A percentile compares a stretch with the other conserved stretches of the same genome.
These are phyloP conservation scores for Lutjanus campechanus DNA, from an alignment of 2,797 vertebrate genomes.

Conservation along the genomic window DNA sequence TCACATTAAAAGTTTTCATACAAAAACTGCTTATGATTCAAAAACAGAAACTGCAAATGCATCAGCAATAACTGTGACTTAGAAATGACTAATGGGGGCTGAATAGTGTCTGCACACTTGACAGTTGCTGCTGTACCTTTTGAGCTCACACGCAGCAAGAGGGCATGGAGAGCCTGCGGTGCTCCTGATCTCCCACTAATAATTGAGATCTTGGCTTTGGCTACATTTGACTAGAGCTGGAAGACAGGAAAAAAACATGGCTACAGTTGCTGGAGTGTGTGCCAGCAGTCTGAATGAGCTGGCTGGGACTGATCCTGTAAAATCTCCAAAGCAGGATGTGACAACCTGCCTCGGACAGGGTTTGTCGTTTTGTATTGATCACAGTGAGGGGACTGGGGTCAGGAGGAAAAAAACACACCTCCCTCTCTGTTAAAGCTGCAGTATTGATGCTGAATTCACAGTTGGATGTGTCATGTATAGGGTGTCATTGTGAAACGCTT, in stretches of 20 bases:
- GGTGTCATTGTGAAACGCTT: slow-evolving; percentile 72
- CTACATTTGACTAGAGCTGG: slow-evolving; percentile 21
- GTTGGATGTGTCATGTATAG: slow-evolving; percentile 61
- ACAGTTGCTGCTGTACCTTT: slow-evolving; percentile 13
- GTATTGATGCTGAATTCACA: slow-evolving; percentile 68
- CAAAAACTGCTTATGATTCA: slow-evolving; percentile 16
- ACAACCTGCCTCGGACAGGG: slow-evolving; percentile 46
- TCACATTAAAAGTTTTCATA: neutral
- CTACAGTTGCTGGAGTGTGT: slow-evolving; percentile 21
- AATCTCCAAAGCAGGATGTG: slow-evolving; percentile 52
- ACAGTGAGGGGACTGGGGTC: slow-evolving; percentile 25
- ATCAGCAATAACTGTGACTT: neutral
- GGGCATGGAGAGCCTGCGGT: slow-evolving; percentile 38
- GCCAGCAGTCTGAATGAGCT: slow-evolving; percentile 40
- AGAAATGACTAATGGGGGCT: slow-evolving; percentile 27
- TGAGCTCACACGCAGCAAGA: slow-evolving; percentile 32
- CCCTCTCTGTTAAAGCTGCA: slow-evolving; percentile 35
- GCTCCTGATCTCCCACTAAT: slow-evolving; percentile 49
- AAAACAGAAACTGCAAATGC: slow-evolving; percentile 1
- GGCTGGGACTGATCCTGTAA: slow-evolving; percentile 37
- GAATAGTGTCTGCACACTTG: slow-evolving; percentile 16
- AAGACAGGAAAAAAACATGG: slow-evolving; percentile 32
- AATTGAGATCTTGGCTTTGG: slow-evolving; percentile 43
- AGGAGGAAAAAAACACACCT: slow-evolving; percentile 23
- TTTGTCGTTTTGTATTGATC: slow-evolving; percentile 67